Evolutionary conservation across 2,888 invertebrate genomes (phyloP).

Genomic region (Chirona hameri): DNA sequence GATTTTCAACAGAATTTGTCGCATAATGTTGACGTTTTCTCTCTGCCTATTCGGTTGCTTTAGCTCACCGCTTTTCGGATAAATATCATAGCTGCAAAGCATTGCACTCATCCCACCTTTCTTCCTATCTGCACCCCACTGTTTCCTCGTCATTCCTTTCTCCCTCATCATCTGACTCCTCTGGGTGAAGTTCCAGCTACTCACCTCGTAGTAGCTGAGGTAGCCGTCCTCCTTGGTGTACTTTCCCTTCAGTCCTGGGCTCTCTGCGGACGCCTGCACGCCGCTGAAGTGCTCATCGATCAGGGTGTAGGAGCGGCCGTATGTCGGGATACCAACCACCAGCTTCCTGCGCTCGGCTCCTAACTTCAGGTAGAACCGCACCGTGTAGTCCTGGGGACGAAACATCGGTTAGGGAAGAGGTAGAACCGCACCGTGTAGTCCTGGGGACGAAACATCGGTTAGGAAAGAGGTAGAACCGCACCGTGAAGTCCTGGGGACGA

Average conservation of each 20-base stretch:
- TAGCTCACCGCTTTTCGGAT: too few relatives aligned
- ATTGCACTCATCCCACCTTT: too few relatives aligned
- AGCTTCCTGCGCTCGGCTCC: constrained; percentile 47
- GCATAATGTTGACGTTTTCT: too few relatives aligned
- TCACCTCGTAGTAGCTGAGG: constrained; percentile 84
- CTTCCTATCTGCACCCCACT: not conserved
- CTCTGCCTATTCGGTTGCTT: too few relatives aligned
- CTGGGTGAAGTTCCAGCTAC: not conserved
- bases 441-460: constrained; percentile 39
- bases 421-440: constrained; percentile 49
- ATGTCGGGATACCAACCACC: constrained; percentile 50
- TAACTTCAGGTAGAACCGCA: constrained; percentile 47
- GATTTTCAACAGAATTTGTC: too few relatives aligned
- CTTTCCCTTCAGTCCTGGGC: constrained; percentile 85
- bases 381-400: constrained; percentile 46
- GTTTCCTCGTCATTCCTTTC: too few relatives aligned
- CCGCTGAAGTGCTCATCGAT: constrained; percentile 79
- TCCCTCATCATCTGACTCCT: too few relatives aligned
- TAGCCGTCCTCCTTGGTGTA: constrained; percentile 90
- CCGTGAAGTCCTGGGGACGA: constrained; percentile 46
- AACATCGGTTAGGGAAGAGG: constrained; percentile 36
- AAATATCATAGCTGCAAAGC: too few relatives aligned
- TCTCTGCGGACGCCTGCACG: constrained; percentile 83
- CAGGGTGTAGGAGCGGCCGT: constrained; percentile 86
- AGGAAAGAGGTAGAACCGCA: constrained; percentile 46